A percentile compares a stretch with the other conserved stretches of the same genome.
phyloP scores from a whole-genome alignment of 1,140 invertebrate genomes.

The Calycopis cecrops region DNA sequence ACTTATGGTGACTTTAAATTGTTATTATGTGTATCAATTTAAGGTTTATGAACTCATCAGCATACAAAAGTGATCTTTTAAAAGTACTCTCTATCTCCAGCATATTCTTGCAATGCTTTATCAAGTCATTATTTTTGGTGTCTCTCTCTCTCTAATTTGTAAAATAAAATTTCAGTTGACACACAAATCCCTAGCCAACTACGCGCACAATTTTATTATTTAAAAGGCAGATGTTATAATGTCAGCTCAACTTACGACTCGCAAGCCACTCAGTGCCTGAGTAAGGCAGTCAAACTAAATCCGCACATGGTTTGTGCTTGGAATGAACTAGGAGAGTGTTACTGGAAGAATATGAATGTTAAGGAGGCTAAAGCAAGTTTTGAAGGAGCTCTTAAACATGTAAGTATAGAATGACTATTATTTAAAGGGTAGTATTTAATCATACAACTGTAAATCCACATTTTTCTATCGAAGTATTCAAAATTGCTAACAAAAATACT shows the following conservation, averaged over 20 bases:
- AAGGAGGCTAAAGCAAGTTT: conserved; percentile 91
- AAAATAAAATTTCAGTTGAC: conserved; percentile 41
- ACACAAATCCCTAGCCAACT: conserved; percentile 71
- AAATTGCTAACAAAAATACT: too few species aligned
- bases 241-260: conserved; percentile 81
- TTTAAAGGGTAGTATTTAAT: too few species aligned
- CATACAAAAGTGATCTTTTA: too few species aligned
- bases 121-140: neutral
- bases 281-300: conserved; percentile 90
- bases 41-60: too few species aligned
- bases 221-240: conserved; percentile 87
- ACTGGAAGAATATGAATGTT: conserved; percentile 91
- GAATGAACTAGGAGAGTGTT: conserved; percentile 93
- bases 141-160: too few species aligned
- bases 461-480: too few species aligned
- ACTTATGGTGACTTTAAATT: too few species aligned
- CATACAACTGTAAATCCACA: too few species aligned
- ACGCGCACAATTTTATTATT: conserved; percentile 81
- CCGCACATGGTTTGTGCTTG: conserved; percentile 89
- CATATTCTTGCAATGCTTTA: neutral
- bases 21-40: too few species aligned
- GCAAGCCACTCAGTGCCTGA: conserved; percentile 83
- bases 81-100: too few species aligned
- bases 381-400: conserved; percentile 86
- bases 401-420: conserved; percentile 59